Evolutionary conservation across 2,888 invertebrate genomes (phyloP), one percentile per base, ranked within the genome.

Genomic region (Mylabris sibirica): DNA sequence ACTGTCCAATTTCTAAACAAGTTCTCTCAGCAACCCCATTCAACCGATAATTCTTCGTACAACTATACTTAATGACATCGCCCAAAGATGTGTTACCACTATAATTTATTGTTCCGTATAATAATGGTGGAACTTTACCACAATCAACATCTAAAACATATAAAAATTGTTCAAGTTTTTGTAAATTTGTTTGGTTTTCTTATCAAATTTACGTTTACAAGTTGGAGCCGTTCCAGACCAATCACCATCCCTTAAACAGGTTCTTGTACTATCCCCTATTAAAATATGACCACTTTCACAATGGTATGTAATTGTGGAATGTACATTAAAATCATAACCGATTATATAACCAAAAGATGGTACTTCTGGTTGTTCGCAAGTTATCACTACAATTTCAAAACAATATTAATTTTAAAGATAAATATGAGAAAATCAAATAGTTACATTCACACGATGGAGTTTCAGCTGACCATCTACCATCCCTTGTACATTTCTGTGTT

Each of bases 241-340:
- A 73, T 94, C 93, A 5, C 95, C 96, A 67, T 91, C 90, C 59
- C 88, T 88, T 68, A 90, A 89, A 82, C 96, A 96, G 14, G 89
- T 88, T 57, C 93, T 89, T 57, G 87, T 89, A 0, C 89, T 81
- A 75, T 92, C 91, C 0, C 96, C 96, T 6, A 90, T 88, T 69
- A 96, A 87, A 69, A 92, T 88, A 82, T 96, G 92, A 0, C 97
- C 97, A 0, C 90, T 88, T 82, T 96, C 95, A 82, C 97, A 97
- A 80, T 95, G 92, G 84, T 95, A 96, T 80, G 94, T 92, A 60
- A 96, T 95, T 35, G 89, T 90, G 0, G 96, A 95, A 83, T 95
- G 94, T 0, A 97, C 91, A 81, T 95, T 95, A 81, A 96, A 92
- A 80, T 95, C 95, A 80, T 95, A 95, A 0, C 95, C 95, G 20